Base-by-base conservation (phyloP, 1,140 invertebrate genomes). In the Ruditapes philippinarum region DNA sequence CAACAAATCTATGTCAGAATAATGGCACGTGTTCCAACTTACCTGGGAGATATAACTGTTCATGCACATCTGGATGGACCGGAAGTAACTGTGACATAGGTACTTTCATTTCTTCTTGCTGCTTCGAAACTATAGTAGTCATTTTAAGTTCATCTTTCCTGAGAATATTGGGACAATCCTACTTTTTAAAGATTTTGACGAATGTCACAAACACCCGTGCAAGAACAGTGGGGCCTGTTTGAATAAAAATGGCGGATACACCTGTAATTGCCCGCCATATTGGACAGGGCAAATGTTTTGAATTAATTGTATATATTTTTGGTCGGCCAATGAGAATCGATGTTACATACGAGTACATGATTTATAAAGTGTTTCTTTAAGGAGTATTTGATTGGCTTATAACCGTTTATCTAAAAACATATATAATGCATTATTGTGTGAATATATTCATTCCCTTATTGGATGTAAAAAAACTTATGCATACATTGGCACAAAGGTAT, bases 141-240 rank as follows among this genome's bases (percentile, higher is more conserved):
- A n/a, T n/a, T n/a, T n/a, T n/a, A n/a, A 49, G 9, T 49, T 49
- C 45, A 11, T 49, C 19, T 7, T 49, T 49, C 19, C 45, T 49
- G 9, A 49, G 19, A 19, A 11, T 11, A 49, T 49, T 49, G 19
- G 19, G 45, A 19, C n/a, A n/a, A n/a, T n/a, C n/a, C n/a, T n/a
- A n/a, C n/a, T n/a, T n/a, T n/a, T n/a, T n/a, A n/a, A n/a, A 28
- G 70, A 74, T 40, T 28, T 74, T 11, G 36, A 74, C 49, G 70
- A 74, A 74, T 74, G 70, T 25, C 28, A 17, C 5, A 74, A 22
- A 19, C 9, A 45, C 0, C 22, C 70, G 11, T 74, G 70, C 40
- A 42, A 45, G n/a, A 74, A 74, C 28, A 42, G 25, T n/a, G 70
- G 17, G 1, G 25, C 5, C 9, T 74, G 70, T 40, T 5, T 4